These are phyloP conservation scores for Catamblyrhynchus diadema DNA, from an alignment of 2,797 vertebrate species.

Conservation along the genomic window DNA sequence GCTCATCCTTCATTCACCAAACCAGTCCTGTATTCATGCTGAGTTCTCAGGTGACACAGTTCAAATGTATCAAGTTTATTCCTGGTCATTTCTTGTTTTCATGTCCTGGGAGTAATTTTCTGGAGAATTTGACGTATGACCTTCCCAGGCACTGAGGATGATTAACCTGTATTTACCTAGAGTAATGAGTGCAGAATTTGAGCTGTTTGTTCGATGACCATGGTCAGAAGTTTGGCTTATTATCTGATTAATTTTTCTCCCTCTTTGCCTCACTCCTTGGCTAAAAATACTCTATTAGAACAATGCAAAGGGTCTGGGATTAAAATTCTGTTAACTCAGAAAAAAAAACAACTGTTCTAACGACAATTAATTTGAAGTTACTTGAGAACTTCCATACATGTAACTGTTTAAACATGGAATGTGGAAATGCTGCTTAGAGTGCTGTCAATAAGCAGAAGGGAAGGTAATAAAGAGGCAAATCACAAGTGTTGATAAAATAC, in stretches of 20 bases:
- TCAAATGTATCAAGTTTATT: neutral
- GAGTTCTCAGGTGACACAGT: neutral
- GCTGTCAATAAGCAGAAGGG: neutral
- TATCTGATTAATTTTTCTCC: neutral
- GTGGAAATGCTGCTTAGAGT: neutral
- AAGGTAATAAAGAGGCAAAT: neutral
- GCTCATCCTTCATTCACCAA: neutral
- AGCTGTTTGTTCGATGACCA: neutral
- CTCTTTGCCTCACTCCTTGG: neutral
- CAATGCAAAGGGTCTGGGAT: neutral
- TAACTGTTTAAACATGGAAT: neutral
- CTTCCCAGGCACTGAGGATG: neutral
- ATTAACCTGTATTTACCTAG: neutral
- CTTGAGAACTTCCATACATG: neutral
- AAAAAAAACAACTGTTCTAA: neutral
- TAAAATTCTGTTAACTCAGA: neutral
- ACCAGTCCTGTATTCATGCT: neutral
- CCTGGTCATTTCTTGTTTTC: neutral
- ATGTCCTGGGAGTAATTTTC: neutral
- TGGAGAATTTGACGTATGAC: neutral
- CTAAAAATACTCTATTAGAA: neutral
- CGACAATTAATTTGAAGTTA: neutral
- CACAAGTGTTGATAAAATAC: neutral
- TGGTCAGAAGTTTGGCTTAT: neutral
- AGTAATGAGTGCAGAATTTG: neutral